These are phyloP conservation scores for Lampropteryx suffumata DNA, from an alignment of 2,888 invertebrate species.

Conservation along the genomic window DNA sequence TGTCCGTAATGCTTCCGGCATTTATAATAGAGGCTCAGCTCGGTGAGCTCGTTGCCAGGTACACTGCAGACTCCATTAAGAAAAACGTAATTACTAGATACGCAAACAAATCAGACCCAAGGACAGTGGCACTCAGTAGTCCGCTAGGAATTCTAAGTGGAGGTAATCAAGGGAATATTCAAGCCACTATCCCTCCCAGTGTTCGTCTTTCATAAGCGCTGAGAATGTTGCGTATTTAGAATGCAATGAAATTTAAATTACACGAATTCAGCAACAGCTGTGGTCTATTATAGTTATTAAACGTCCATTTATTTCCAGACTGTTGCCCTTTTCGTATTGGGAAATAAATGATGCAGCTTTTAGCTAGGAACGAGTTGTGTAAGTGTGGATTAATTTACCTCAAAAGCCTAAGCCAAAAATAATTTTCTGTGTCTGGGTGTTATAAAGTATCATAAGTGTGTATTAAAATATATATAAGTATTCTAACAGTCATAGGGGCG, in stretches of 20 bases:
- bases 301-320: conserved; percentile 7
- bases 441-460: no score
- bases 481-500: no score
- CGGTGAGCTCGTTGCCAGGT: conserved; percentile 28
- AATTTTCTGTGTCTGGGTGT: no score
- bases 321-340: conserved; percentile 7
- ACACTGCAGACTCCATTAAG: conserved; percentile 47
- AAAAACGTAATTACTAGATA: conserved; percentile 57
- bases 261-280: conserved; percentile 17
- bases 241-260: conserved; percentile 22
- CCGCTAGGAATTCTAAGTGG: conserved; percentile 69
- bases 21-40: conserved; percentile 22
- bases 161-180: conserved; percentile 51
- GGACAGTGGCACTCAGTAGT: conserved; percentile 44
- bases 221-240: conserved; percentile 25
- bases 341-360: conserved; percentile 1
- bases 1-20: conserved; percentile 40
- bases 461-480: no score
- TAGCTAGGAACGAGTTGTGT: no score
- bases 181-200: conserved; percentile 36
- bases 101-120: conserved; percentile 60
- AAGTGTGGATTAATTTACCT: no score
- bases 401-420: no score
- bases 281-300: conserved; percentile 18
- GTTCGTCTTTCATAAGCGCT: conserved; percentile 20